Percentiles rank a stretch among this genome's conserved stretches.
phyloP scores from a whole-genome alignment of 2,888 invertebrate genomes.

The Trichopria drosophilae region DNA sequence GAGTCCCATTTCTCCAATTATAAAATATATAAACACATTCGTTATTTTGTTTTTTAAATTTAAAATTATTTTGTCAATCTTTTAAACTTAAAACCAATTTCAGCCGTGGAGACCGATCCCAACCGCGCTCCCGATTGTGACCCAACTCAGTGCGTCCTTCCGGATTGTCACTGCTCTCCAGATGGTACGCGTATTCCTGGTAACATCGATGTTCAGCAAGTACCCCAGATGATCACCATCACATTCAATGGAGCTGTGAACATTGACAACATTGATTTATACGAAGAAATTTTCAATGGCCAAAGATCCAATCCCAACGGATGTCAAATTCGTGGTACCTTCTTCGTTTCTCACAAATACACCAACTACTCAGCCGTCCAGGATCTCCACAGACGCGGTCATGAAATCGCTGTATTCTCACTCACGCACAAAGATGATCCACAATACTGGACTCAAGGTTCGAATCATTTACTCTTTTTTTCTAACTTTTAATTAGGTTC shows the following conservation, averaged over 20 bases:
- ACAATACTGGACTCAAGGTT: constrained; percentile 83
- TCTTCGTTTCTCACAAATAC: constrained; percentile 91
- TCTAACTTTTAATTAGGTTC: not conserved
- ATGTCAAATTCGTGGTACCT: constrained; percentile 85
- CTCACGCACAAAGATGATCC: constrained; percentile 91
- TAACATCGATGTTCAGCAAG: constrained; percentile 78
- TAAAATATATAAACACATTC: constrained; percentile 3
- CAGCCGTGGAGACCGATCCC: constrained; percentile 87
- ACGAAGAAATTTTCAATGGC: constrained; percentile 86
- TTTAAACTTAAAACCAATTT: constrained; percentile 39
- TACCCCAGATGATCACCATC: constrained; percentile 91
- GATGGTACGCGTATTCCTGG: constrained; percentile 90
- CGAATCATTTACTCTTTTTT: not conserved
- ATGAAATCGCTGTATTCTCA: constrained; percentile 90
- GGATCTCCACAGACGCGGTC: constrained; percentile 85
- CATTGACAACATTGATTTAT: constrained; percentile 89
- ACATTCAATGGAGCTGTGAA: constrained; percentile 92
- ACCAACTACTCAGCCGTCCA: constrained; percentile 88
- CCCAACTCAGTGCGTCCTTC: constrained; percentile 82
- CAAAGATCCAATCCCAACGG: constrained; percentile 85
- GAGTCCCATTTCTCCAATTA: constrained; percentile 61
- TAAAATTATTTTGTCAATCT: not conserved
- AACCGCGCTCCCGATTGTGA: constrained; percentile 92
- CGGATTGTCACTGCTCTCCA: constrained; percentile 91
- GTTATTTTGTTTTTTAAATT: not conserved